Conservation (phyloP, 1,140 invertebrate species). For the Orius insidiosus region DNA sequence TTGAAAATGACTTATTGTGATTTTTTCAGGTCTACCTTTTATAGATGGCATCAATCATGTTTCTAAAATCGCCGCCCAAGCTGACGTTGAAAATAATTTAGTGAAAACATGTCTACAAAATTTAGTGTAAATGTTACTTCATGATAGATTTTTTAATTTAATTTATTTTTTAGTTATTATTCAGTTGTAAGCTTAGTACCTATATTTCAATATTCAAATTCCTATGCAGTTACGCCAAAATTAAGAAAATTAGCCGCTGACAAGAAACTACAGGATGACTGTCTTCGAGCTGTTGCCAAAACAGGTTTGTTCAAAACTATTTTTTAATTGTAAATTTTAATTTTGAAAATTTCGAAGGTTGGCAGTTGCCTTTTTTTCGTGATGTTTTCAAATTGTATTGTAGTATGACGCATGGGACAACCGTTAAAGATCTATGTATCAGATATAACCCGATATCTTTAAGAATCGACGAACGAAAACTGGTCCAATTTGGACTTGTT, state of each 20-base stretch:
- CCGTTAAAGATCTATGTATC: conserved; percentile 66
- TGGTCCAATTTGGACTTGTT: conserved; percentile 81
- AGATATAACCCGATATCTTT: conserved; percentile 56
- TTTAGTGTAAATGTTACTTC: conserved; percentile 46
- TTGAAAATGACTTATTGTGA: background rate
- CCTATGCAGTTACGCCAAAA: conserved; percentile 75
- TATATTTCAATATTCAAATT: conserved; percentile 85
- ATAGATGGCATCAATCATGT: conserved; percentile 89
- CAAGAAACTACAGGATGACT: conserved; percentile 50
- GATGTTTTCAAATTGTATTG: conserved; percentile 69
- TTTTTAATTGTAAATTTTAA: background rate
- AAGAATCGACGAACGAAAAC: conserved; percentile 59
- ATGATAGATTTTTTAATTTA: conserved; percentile 16
- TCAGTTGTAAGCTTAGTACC: conserved; percentile 66
- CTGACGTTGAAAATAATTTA: conserved; percentile 82
- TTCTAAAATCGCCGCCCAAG: conserved; percentile 56
- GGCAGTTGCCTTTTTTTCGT: conserved; percentile 43
- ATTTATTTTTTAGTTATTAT: conserved; percentile 37
- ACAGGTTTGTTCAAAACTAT: conserved; percentile 27
- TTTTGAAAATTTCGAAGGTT: conserved; percentile 22
- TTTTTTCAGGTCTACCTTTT: conserved; percentile 56
- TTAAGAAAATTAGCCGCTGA: conserved; percentile 54
- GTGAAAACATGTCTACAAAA: conserved; percentile 92
- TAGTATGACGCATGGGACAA: conserved; percentile 66
- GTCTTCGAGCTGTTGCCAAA: conserved; percentile 51